These are phyloP conservation scores for Epiblema foenella DNA, from an alignment of 2,888 invertebrate species.

Conservation along the genomic window DNA sequence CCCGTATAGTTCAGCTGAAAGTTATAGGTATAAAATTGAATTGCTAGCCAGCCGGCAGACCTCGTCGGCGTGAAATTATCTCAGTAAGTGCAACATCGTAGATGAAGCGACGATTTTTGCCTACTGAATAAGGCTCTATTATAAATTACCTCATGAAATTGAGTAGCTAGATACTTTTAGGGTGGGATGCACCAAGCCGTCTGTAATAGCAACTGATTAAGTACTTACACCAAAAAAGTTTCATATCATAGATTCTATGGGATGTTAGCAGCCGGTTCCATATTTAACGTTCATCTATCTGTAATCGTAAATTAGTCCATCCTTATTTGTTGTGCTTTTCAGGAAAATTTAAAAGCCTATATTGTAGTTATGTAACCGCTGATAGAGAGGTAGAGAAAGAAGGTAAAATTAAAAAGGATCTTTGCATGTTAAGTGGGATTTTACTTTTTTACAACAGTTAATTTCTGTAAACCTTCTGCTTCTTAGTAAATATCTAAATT, in stretches of 20 bases:
- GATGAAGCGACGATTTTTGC: slow-evolving; percentile 66
- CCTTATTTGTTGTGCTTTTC: not conserved
- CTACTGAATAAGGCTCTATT: slow-evolving; percentile 28
- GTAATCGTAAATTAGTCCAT: too few relatives aligned
- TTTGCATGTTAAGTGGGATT: slow-evolving; percentile 21
- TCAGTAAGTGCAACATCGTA: slow-evolving; percentile 66
- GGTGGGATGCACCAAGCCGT: too few relatives aligned
- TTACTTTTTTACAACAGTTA: slow-evolving; percentile 8
- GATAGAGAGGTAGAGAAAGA: not conserved
- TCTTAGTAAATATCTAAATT: not conserved
- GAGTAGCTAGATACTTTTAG: not conserved
- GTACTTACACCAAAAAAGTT: too few relatives aligned
- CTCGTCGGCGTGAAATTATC: slow-evolving; percentile 70
- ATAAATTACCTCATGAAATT: slow-evolving; percentile 11
- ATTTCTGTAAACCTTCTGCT: not conserved
- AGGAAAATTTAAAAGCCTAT: not conserved
- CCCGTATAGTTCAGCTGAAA: slow-evolving; percentile 28
- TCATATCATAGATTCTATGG: too few relatives aligned
- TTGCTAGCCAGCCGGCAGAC: slow-evolving; percentile 30
- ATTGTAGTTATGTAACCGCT: not conserved
- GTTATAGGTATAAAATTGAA: slow-evolving; percentile 35
- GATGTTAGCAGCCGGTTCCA: too few relatives aligned
- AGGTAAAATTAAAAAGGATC: slow-evolving; percentile 14
- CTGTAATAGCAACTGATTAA: too few relatives aligned
- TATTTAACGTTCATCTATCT: too few relatives aligned